Percentiles rank a stretch among this genome's conserved stretches.
Conservation (phyloP, 2,113 vertebrate species). For the Tenebrosternarchus preto region DNA sequence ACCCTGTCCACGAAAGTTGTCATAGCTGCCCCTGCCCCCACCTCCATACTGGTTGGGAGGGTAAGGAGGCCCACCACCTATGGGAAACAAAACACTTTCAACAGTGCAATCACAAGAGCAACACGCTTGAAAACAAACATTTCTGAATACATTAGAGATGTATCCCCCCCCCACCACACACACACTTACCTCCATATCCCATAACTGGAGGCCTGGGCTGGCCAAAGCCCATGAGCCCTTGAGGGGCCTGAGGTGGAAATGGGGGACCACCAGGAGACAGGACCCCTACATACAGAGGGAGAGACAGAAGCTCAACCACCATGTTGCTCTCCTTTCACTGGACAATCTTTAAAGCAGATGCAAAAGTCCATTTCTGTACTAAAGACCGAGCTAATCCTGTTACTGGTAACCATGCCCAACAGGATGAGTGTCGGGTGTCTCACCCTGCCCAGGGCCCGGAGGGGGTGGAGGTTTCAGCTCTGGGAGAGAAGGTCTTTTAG, state of each 20-base stretch:
- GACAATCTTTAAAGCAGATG: too few relatives aligned
- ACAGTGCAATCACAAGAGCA: neutral
- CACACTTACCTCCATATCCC: slow-evolving; percentile 81
- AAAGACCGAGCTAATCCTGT: neutral
- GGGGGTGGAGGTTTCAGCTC: slow-evolving; percentile 87
- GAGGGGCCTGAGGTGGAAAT: slow-evolving; percentile 84
- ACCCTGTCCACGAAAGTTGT: slow-evolving; percentile 87
- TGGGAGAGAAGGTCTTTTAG: slow-evolving; percentile 84
- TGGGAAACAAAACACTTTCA: neutral
- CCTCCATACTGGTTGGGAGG: slow-evolving; percentile 86
- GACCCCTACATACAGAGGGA: slow-evolving; percentile 48
- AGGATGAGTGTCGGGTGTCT: neutral
- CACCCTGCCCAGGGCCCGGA: slow-evolving; percentile 81
- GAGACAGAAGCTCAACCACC: neutral
- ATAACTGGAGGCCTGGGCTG: slow-evolving; percentile 88
- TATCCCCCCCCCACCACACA: slow-evolving; percentile 33
- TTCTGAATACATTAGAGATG: neutral
- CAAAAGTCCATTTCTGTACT: neutral
- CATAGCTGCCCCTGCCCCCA: slow-evolving; percentile 84
- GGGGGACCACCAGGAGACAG: slow-evolving; percentile 80
- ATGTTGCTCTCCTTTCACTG: too few relatives aligned
- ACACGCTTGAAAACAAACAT: neutral
- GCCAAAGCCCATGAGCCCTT: slow-evolving; percentile 85
- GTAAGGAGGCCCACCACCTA: slow-evolving; percentile 79
- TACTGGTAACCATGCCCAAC: too few relatives aligned